Evolutionary conservation across 2,797 vertebrate genomes (phyloP), one percentile per base, ranked within the genome.

Genomic region (Enteromius paludinosus): DNA sequence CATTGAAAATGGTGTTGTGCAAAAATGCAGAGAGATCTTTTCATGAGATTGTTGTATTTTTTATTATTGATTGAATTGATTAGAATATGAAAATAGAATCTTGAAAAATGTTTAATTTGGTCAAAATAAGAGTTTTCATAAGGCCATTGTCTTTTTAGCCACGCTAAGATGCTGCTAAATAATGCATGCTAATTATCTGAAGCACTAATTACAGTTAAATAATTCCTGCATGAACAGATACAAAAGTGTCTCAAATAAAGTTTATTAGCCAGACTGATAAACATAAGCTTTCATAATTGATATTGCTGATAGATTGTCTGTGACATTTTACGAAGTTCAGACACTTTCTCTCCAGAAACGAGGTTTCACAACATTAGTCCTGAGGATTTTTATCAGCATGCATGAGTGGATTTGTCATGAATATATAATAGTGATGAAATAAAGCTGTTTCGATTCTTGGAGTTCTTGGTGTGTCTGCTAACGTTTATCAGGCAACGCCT

Each of bases 231-330:
- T 90, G 90, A 92, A 90, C 90, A 86, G 86, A 78, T 89, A 86
- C 78, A 78, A 8, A 78, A 84, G 90, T 76, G 79, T 76, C 87
- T 85, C 81, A 89, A 89, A 83, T 81, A 68, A 64, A 64, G 87
- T 88, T 91, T 89, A 92, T 94, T 90, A 90, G 79, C 89, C 84
- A 86, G 85, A 83, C 86, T 89, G 85, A 91, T 91, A 89, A 91
- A 89, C 87, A 69, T 87, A 88, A 89, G 89, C 88, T 68, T 84
- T 73, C 66, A 65, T 88, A 81, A 87, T 85, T 88, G 73, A 85
- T 69, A 82, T 69, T 87, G 76, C 83, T 83, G 64, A 47, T 45
- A 81, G 78, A 66, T 69, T 69, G 70, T 80, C 56, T 54, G 23
- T 59, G 75, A 30, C 64, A 62, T 77, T 82, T 54, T 33, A 47